Base-by-base conservation (phyloP, 2,113 vertebrate genomes). In the Australoheros scitulus region DNA sequence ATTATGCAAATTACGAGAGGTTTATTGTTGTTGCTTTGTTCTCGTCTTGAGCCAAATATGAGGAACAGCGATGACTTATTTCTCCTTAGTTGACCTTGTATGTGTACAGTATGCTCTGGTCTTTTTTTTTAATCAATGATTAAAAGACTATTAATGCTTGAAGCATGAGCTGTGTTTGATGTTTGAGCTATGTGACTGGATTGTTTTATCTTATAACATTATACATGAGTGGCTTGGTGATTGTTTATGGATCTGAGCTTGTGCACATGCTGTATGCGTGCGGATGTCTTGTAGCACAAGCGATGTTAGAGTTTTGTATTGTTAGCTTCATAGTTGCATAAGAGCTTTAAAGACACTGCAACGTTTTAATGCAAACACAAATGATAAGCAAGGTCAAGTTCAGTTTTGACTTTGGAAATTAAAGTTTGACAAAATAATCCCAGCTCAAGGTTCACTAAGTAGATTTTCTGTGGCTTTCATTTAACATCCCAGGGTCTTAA, bases 11-110 rank as follows among this genome's bases (percentile, higher is more conserved):
- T 72, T 72, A 72, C 52, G 47, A 55, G 61, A 59, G 18, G 15
- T 50, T 76, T 36, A 57, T 43, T 58, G 38, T 20, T 72, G 38
- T 76, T 47, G 18, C 79, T 81, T 81, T 88, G 79, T 72, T 84
- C 41, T 72, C 15, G 0, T 60, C 10, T 82, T 80, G 47, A 65
- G 70, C 17, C 22, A 4, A 32, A 80, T 56, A 26, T 9, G 29
- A 80, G 32, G 38, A 57, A 26, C 68, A 50, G 38, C 13, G 26
- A 38, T 38, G 76, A 76, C 77, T 11, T 65, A 47, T 47, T 61
- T 41, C 57, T 32, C 55, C 78, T 60, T 78, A 26, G 77, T 29
- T 13, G 7, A 29, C 52, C 32, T 55, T 72, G 59, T n/a, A 43
- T 65, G 6, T 65, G 58, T 61, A 34, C 59, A 59, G 38, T 58